Conservation (phyloP, 2,797 vertebrate species). For the Aeoliscus strigatus region DNA sequence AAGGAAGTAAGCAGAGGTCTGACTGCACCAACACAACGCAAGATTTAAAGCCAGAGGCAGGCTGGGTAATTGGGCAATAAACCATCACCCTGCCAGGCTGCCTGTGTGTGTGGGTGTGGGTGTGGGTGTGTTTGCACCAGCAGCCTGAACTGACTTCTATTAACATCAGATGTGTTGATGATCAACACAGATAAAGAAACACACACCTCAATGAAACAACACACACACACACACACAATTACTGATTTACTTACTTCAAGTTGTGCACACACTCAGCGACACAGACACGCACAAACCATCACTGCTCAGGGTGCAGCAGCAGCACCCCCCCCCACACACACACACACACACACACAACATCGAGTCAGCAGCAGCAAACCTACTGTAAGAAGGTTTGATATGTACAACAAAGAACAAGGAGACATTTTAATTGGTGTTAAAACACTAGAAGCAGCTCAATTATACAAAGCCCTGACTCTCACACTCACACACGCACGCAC, state of each 20-base stretch:
- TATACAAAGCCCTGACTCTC: too few species aligned
- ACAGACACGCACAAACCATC: background rate
- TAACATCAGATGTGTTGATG: conserved; percentile 35
- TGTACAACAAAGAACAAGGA: conserved; percentile 28
- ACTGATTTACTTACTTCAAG: conserved; percentile 22
- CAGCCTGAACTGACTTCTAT: conserved; percentile 25
- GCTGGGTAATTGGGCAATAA: conserved; percentile 62
- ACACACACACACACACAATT: conserved; percentile 8
- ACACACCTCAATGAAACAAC: conserved; percentile 1
- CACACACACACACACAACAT: background rate
- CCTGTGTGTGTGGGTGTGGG: conserved; percentile 7
- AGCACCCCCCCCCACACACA: too few species aligned
- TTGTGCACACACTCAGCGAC: conserved; percentile 2
- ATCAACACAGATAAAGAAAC: conserved; percentile 42
- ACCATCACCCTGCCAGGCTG: conserved; percentile 32
- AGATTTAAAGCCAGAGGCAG: conserved; percentile 58
- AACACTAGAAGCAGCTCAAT: conserved; percentile 49
- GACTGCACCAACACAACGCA: conserved; percentile 20
- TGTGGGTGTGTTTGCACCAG: conserved; percentile 5
- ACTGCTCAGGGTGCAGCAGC: too few species aligned
- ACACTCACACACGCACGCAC: background rate
- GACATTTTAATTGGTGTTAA: conserved; percentile 49
- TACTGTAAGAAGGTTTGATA: conserved; percentile 39
- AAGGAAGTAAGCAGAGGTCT: conserved; percentile 9
- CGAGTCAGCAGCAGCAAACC: conserved; percentile 32